Evolutionary conservation across 2,113 vertebrate genomes (phyloP).

Genomic region (Coreoperca whiteheadi): DNA sequence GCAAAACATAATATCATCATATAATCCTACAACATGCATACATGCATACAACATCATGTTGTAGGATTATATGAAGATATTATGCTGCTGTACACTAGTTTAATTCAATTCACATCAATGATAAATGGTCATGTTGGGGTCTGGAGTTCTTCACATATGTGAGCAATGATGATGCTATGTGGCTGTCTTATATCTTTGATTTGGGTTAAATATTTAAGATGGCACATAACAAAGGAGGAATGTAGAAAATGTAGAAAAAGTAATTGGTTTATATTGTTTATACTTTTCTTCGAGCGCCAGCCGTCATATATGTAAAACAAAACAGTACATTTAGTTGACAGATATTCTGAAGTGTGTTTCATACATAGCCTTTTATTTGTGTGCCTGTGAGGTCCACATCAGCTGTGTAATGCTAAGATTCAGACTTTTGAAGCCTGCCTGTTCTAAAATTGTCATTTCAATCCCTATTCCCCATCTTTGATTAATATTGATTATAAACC

Average conservation of each 20-base stretch:
- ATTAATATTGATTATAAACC: conserved; percentile 13
- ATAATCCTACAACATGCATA: conserved; percentile 3
- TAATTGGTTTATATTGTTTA: conserved; percentile 17
- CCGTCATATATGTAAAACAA: conserved; percentile 21
- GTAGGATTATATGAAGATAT: no score
- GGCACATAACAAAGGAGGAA: conserved; percentile 16
- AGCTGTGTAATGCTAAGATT: conserved; percentile 9
- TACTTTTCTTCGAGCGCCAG: conserved; percentile 17
- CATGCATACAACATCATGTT: no score
- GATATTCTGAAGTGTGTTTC: conserved; percentile 12
- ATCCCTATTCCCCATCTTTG: neutral
- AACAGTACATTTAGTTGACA: conserved; percentile 15
- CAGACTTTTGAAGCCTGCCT: neutral
- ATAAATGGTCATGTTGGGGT: conserved; percentile 14
- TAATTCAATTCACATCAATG: neutral
- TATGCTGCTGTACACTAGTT: conserved; percentile 16
- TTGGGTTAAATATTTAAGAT: conserved; percentile 25
- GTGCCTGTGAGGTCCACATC: neutral
- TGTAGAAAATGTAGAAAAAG: conserved; percentile 22
- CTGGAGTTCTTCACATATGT: conserved; percentile 52
- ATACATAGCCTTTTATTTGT: conserved; percentile 10
- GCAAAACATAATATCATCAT: neutral
- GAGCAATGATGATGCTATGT: conserved; percentile 30
- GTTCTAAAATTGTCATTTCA: neutral
- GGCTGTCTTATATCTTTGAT: conserved; percentile 42